Evolutionary conservation across 2,888 invertebrate genomes (phyloP).

Genomic region (Pogonocherus hispidulus): DNA sequence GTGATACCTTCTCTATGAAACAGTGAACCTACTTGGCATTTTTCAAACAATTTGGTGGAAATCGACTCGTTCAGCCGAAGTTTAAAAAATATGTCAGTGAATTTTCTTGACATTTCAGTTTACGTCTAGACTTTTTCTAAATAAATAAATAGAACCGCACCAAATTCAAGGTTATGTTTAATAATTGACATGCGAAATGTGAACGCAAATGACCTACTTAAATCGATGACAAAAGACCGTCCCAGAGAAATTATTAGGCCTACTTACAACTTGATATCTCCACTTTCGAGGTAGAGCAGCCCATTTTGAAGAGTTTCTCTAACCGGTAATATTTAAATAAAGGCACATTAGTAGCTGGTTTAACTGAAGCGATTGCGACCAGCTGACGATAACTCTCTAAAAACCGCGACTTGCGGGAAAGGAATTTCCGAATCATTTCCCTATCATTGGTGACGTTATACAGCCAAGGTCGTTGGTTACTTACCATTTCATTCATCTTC

Average conservation of each 20-base stretch:
- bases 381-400: background rate
- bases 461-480: constrained; percentile 8
- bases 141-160: background rate
- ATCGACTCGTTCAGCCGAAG: background rate
- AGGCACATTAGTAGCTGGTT: constrained; percentile 22
- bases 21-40: constrained; percentile 26
- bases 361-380: background rate
- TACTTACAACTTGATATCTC: constrained; percentile 36
- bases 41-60: background rate
- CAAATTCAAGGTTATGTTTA: constrained; percentile 25
- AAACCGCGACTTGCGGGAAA: constrained; percentile 21
- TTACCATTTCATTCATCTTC: constrained; percentile 13
- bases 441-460: constrained; percentile 6
- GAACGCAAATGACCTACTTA: constrained; percentile 24
- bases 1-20: constrained; percentile 11
- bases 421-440: constrained; percentile 36
- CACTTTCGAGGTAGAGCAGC: constrained; percentile 35
- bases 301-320: constrained; percentile 21
- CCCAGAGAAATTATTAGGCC: background rate
- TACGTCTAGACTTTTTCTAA: background rate
- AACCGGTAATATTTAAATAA: background rate
- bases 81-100: background rate
- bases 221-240: background rate
- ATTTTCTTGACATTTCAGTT: constrained; percentile 9
- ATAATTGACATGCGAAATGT: background rate